phyloP scores from a whole-genome alignment of 2,888 invertebrate species.

The Micoletzkya japonica region DNA sequence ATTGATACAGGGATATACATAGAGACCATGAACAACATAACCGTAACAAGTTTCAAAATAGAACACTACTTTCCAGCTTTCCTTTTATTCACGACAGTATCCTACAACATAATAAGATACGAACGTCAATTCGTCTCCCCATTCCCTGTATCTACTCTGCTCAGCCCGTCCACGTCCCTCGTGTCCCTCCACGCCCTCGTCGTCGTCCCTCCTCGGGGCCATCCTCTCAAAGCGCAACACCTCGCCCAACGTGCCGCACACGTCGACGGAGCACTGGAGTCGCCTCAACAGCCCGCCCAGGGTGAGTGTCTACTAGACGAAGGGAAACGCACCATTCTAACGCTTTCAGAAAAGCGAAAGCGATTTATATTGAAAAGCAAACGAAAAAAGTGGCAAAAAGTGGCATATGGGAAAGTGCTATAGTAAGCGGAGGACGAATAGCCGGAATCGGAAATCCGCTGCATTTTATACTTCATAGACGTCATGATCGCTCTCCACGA shows the following conservation, averaged over 20 bases:
- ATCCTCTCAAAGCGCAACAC: constrained; percentile 25
- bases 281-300: constrained; percentile 48
- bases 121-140: neutral
- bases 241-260: constrained; percentile 59
- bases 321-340: neutral
- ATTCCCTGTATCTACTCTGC: no score
- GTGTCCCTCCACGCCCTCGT: neutral
- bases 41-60: no score
- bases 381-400: neutral
- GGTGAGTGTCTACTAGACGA: constrained; percentile 10
- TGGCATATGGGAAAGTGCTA: no score
- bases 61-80: no score
- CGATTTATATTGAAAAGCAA: neutral
- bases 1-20: no score
- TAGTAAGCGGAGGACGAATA: no score
- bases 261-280: constrained; percentile 54
- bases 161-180: no score
- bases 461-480: neutral
- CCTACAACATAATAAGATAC: neutral
- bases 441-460: no score
- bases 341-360: neutral
- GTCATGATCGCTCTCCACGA: neutral
- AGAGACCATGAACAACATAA: no score
- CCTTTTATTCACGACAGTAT: no score
- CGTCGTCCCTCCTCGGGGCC: constrained; percentile 3